Evolutionary conservation across 2,888 invertebrate genomes (phyloP).

Genomic region (Chrysolina haemoptera): DNA sequence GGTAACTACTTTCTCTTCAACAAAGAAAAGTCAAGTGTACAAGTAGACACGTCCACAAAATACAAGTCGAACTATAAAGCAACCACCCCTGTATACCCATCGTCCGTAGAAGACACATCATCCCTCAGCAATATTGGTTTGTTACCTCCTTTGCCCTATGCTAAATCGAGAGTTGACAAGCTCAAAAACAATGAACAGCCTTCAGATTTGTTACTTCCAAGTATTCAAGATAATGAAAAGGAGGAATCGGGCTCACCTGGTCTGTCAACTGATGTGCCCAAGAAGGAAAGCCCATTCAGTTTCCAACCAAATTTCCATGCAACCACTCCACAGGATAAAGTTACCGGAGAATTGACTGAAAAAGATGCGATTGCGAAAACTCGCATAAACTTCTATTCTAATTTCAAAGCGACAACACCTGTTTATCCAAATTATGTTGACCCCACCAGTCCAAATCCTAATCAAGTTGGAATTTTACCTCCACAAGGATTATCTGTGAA

Average conservation of each 20-base stretch:
- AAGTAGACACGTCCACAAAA: not conserved
- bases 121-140: conserved; percentile 46
- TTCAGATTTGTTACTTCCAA: conserved; percentile 30
- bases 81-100: conserved; percentile 60
- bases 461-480: conserved; percentile 53
- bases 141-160: conserved; percentile 46
- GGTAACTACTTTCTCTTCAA: conserved; percentile 27
- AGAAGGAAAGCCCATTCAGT: conserved; percentile 43
- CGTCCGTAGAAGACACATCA: conserved; percentile 50
- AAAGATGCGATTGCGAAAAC: not conserved
- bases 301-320: conserved; percentile 55
- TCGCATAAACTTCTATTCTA: conserved; percentile 47
- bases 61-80: conserved; percentile 57
- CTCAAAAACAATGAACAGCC: conserved; percentile 37
- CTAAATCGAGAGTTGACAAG: conserved; percentile 40
- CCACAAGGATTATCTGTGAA: conserved; percentile 53
- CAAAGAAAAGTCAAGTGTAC: not conserved
- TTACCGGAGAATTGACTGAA: not conserved
- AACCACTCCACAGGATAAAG: conserved; percentile 54
- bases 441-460: conserved; percentile 45
- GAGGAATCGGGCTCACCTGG: not conserved
- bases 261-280: not conserved
- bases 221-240: not conserved
- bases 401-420: conserved; percentile 59
- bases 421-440: conserved; percentile 58